Evolutionary conservation across 2,797 vertebrate genomes (phyloP).

Genomic region (Botia kubotai): DNA sequence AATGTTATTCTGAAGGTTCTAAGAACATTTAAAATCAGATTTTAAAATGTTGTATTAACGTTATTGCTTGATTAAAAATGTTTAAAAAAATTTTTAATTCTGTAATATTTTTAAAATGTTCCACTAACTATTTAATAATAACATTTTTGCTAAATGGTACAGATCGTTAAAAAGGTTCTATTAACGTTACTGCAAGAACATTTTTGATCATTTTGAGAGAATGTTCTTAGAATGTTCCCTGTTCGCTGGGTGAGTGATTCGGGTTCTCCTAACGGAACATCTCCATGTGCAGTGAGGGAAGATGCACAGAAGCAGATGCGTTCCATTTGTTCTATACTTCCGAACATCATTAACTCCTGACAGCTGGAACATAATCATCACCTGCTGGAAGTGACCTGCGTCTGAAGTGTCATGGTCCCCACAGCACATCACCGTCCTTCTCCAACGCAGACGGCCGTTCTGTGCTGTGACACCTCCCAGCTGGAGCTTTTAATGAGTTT

Average conservation of each 20-base stretch:
- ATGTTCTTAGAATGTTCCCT: no score
- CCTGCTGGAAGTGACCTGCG: background rate
- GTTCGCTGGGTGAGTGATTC: slow-evolving; percentile 46
- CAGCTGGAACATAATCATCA: slow-evolving; percentile 67
- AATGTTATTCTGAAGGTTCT: no score
- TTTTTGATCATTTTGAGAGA: no score
- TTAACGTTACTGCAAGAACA: no score
- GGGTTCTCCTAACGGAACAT: slow-evolving; percentile 60
- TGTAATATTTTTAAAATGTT: no score
- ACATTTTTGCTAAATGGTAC: no score
- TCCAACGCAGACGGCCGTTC: slow-evolving; percentile 61
- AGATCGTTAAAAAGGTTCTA: no score
- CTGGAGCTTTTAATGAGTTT: slow-evolving; percentile 72
- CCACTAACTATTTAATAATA: no score
- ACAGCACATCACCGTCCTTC: slow-evolving; percentile 59
- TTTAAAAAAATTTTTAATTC: no score
- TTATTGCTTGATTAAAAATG: no score
- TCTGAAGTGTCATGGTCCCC: slow-evolving; percentile 46
- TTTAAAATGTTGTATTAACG: no score
- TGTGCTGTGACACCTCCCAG: slow-evolving; percentile 63
- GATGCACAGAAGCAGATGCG: slow-evolving; percentile 71
- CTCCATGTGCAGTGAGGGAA: slow-evolving; percentile 62
- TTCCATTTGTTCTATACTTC: slow-evolving; percentile 73
- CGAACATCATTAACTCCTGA: slow-evolving; percentile 66
- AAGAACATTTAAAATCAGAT: no score